Evolutionary conservation across 2,113 vertebrate genomes (phyloP), one percentile per base, ranked within the genome.

Genomic region (Ranitomeya variabilis): DNA sequence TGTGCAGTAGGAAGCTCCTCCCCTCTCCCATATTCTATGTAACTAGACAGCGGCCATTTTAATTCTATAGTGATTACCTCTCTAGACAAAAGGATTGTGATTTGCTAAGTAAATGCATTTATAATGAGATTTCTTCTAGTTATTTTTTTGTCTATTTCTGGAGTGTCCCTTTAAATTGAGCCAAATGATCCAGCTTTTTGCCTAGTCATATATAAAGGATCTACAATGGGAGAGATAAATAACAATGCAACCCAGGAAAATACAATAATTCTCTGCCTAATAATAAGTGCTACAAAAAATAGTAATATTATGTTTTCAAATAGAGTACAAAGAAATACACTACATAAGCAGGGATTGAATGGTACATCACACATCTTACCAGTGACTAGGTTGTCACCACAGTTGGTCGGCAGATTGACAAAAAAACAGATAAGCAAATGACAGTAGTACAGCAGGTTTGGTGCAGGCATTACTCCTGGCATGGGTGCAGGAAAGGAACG

Each of bases 371-470:
- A 83, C 86, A 91, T 91, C 81, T 26, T 91, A 91, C 87, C 90
- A 73, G 78, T 90, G 91, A 90, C 88, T 91, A 77, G 62, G 87
- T 90, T 91, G 89, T 88, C 91, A 91, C 86, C 91, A 91, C 85
- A 21, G 71, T 80, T 92, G 91, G 87, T 83, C 90, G 92, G 91
- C 93, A 93, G 74, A 21, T 89, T 85, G 45, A 88, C 59, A 88
- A 76, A 84, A 83, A 52, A 89, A 85, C 91, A 95, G 91, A 94
- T 92, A 93, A 93, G 93, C 87, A 93, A 92, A 86, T 83, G 89
- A 94, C 90, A 94, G 92, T 93, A 93, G 94, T 93, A 94, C 91
- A 95, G 94, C 91, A 93, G 93, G 93, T 93, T 92, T 93, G 91
- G 93, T 91, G 93, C 94, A 92, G 93, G 92, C 90, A 89, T 92